These are phyloP conservation scores for Mylabris sibirica DNA, from an alignment of 2,888 invertebrate genomes.

Conservation along the genomic window DNA sequence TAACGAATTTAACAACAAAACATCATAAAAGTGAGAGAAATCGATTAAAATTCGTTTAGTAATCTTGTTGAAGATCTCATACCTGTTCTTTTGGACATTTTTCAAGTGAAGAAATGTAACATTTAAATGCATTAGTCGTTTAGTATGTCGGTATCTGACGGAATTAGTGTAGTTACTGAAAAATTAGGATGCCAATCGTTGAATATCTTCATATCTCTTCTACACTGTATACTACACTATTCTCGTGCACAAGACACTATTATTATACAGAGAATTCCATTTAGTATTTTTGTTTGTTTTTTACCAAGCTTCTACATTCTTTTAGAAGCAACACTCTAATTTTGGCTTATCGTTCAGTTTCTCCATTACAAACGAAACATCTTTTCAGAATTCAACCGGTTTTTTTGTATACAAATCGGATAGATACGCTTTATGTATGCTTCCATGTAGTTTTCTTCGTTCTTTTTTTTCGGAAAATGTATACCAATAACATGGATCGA, in stretches of 20 bases:
- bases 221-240: not conserved
- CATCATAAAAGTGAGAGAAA: not conserved
- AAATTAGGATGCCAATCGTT: constrained; percentile 46
- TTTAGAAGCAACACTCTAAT: not conserved
- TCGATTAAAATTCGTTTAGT: not conserved
- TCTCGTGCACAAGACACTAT: not conserved
- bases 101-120: constrained; percentile 53
- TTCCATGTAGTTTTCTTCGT: not conserved
- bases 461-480: no score
- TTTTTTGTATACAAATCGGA: not conserved
- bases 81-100: constrained; percentile 27
- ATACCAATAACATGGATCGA: no score
- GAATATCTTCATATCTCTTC: constrained; percentile 38
- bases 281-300: not conserved
- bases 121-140: constrained; percentile 59
- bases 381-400: not conserved
- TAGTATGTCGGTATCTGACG: constrained; percentile 45
- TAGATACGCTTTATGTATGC: not conserved
- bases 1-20: not conserved
- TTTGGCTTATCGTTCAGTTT: constrained; percentile 10
- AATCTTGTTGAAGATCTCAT: not conserved
- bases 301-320: not conserved
- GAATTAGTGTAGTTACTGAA: constrained; percentile 46
- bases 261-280: not conserved
- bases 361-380: not conserved